These are phyloP conservation scores for Orbicella faveolata DNA, from an alignment of 64 coral and sea anemone genomes.

Conservation along the genomic window DNA sequence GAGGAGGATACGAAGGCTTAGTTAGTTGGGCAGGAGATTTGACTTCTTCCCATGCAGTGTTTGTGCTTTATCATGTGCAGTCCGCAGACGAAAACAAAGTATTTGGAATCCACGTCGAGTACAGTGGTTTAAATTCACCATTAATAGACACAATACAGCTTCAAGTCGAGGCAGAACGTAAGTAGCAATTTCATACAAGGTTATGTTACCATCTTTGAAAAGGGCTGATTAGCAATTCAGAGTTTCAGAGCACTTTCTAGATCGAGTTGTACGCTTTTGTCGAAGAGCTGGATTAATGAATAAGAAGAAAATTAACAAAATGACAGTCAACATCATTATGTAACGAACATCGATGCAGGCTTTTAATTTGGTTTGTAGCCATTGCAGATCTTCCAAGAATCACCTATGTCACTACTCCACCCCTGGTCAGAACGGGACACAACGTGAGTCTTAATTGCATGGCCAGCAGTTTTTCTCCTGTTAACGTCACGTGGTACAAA, in stretches of 20 bases:
- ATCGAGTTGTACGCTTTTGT: no score
- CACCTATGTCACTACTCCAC: background rate
- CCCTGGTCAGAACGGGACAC: background rate
- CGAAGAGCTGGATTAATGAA: no score
- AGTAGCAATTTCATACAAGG: background rate
- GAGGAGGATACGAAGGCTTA: background rate
- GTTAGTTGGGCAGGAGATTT: conserved; percentile 5
- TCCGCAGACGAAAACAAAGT: background rate
- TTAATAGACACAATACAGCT: background rate
- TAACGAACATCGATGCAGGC: no score
- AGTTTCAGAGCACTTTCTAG: no score
- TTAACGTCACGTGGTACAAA: conserved; percentile 33
- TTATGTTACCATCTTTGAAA: background rate
- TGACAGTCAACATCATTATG: no score
- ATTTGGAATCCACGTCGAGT: conserved; percentile 17
- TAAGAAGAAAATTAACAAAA: no score
- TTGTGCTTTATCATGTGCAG: conserved; percentile 9
- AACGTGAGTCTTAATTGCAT: background rate
- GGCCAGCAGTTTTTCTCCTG: background rate
- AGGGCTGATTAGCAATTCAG: background rate
- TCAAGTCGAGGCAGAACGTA: conserved; percentile 28
- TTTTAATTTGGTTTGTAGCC: background rate
- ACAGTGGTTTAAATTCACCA: background rate
- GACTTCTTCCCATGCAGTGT: background rate
- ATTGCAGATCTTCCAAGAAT: conserved; percentile 15